Evolutionary conservation across 2,113 vertebrate genomes (phyloP).

Genomic region (Pseudopipra pipra): DNA sequence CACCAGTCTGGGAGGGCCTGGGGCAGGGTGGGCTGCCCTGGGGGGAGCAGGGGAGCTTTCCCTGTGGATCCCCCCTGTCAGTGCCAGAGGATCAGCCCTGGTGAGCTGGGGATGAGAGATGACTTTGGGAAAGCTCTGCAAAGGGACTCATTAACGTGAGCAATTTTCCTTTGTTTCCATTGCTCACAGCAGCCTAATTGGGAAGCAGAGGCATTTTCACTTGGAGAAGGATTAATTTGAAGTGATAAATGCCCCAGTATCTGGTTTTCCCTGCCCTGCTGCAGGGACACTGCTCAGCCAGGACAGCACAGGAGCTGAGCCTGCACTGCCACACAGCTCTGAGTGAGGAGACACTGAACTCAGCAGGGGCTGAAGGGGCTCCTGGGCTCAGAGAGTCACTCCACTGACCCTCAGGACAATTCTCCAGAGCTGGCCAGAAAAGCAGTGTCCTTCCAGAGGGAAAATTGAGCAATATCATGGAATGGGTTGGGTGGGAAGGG

Average conservation of each 20-base stretch:
- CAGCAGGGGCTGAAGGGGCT: neutral
- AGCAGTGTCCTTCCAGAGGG: neutral
- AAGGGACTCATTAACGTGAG: slow-evolving; percentile 48
- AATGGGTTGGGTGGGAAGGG: accelerated
- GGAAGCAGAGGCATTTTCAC: neutral
- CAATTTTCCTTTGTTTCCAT: neutral
- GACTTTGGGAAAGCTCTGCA: neutral
- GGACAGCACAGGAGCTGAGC: neutral
- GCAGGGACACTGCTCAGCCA: neutral
- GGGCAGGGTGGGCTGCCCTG: accelerated
- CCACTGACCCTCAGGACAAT: neutral
- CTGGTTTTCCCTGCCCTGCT: neutral
- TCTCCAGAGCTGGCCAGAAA: neutral
- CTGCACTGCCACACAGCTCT: neutral
- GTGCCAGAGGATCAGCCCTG: accelerated
- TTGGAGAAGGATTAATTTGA: neutral
- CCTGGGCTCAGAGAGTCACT: neutral
- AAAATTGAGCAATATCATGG: neutral
- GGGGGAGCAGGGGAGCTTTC: neutral
- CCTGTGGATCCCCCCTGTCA: accelerated
- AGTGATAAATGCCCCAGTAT: neutral
- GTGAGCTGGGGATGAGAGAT: neutral
- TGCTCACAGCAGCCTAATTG: slow-evolving; percentile 15
- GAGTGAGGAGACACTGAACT: neutral
- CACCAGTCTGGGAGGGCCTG: accelerated